Base-by-base conservation (phyloP, 2,113 vertebrate species). In the Sigmodon hispidus region DNA sequence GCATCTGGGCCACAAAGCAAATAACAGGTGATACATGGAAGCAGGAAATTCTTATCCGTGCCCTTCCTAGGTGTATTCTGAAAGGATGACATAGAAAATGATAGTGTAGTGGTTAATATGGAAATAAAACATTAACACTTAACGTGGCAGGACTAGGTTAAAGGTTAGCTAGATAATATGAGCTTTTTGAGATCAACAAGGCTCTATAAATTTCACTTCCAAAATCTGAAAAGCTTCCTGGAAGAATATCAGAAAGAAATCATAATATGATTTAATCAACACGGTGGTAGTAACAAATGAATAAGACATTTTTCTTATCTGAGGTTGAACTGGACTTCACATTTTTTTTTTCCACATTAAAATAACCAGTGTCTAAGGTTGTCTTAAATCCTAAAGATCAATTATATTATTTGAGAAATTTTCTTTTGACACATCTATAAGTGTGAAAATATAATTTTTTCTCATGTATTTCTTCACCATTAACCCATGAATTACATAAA, bases 41-140 rank as follows among this genome's bases (percentile, higher is more conserved):
- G 69, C 55, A 93, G 97, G 90, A 97, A 91, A 96, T 90, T 57
- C 96, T 97, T 96, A 70, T 93, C 70, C 95, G 76, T 48, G 97
- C 90, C 93, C 96, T 95, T 96, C 65, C 95, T 97, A 90, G 48
- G 92, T 94, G 95, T 96, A 76, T 95, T 96, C 85, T 83, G 57
- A 92, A 97, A 97, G 13, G 65, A 91, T 96, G 95, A 96, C 55
- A 88, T 89, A 96, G 94, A 94, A 87, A 80, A 40, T 91, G 92
- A 95, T 95, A 93, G 92, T 52, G 55, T 84, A 93, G 75, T 40
- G 94, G 93, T 63, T 96, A 93, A 97, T 61, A 31, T 97, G 75
- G 81, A 98, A 98, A 98, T 93, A 31, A 97, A 97, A 98, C 94
- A 97, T 97, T 95, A 97, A 97, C 97, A 95, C 97, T 96, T 96